Base-by-base conservation (phyloP, 2,113 vertebrate species). In the Hystrix brachyura region DNA sequence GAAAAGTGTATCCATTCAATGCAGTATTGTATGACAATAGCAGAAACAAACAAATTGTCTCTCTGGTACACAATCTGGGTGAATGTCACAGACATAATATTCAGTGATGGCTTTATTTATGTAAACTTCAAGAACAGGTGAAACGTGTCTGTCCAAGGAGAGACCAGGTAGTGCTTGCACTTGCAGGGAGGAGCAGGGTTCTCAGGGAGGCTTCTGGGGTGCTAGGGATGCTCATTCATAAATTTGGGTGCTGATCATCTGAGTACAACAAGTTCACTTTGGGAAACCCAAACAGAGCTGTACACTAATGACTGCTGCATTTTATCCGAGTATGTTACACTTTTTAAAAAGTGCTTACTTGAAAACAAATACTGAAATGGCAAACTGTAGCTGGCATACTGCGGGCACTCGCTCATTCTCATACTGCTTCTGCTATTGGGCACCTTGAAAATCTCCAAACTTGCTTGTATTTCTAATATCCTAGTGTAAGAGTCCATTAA, bases 81-180 rank as follows among this genome's bases (percentile, higher is more conserved):
- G 51, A 57, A 92, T 92, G 23, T 38, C 34, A 71, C 18, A 81
- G 27, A 82, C 15, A 48, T 15, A 76, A 60, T 11, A 34, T 69
- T 95, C 85, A 88, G 3, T 51, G 18, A 81, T 60, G 92, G 34
- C 62, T 85, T 96, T 19, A 72, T 64, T 59, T 87, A 69, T 29
- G 19, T n/a, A 90, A 21, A 57, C 29, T 87, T 94, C 71, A 94
- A 87, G 94, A 84, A 85, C 38, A 59, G 25, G 23, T 23, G 18
- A 94, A 88, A 67, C 1, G 14, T 19, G 65, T 92, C 51, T 53
- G 51, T 74, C 4, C 19, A 64, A 17, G 64, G 38, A 84, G 65
- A 69, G 93, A 62, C 29, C n/a, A 88, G 17, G 46, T 17, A 55
- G 34, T 12, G 53, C 3, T 38, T 48, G 38, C 32, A 17, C 69